Conservation (phyloP, 2,888 invertebrate genomes). For the Drosophila conformis region DNA sequence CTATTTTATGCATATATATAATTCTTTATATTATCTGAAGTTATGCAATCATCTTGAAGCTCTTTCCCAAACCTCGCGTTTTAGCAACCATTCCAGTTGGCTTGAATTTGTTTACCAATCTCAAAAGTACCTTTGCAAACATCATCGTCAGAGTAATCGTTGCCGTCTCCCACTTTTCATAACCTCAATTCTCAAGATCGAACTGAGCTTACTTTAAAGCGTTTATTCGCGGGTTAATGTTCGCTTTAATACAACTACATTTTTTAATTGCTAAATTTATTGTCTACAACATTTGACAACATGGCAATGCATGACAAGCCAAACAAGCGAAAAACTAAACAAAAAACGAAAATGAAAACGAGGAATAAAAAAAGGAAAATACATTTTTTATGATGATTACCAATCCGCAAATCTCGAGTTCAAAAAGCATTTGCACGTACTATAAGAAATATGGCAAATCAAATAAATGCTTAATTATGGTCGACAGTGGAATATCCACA, state of each 20-base stretch:
- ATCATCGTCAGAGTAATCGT: conserved; percentile 9
- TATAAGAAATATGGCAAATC: conserved; percentile 78
- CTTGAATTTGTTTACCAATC: conserved; percentile 17
- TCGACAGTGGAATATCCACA: conserved; percentile 44
- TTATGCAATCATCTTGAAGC: neutral
- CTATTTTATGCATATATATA: neutral
- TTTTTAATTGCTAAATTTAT: conserved; percentile 78
- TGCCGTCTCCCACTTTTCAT: conserved; percentile 7
- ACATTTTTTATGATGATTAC: conserved; percentile 67
- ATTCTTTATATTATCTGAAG: neutral
- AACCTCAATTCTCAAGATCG: conserved; percentile 44
- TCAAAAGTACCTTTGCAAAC: conserved; percentile 22
- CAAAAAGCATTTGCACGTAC: conserved; percentile 63
- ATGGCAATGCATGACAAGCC: conserved; percentile 55
- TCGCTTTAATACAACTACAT: conserved; percentile 67
- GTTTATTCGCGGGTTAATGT: conserved; percentile 60
- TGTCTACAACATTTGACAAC: conserved; percentile 73
- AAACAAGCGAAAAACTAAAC: conserved; percentile 41
- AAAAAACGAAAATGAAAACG: conserved; percentile 30
- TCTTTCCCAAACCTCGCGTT: neutral
- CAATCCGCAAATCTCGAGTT: conserved; percentile 65
- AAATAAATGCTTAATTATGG: conserved; percentile 82
- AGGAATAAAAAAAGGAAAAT: conserved; percentile 36
- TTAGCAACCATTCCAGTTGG: neutral
- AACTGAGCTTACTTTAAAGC: conserved; percentile 10